Evolutionary conservation across 2,113 vertebrate genomes (phyloP).

Genomic region (Erinaceus europaeus): DNA sequence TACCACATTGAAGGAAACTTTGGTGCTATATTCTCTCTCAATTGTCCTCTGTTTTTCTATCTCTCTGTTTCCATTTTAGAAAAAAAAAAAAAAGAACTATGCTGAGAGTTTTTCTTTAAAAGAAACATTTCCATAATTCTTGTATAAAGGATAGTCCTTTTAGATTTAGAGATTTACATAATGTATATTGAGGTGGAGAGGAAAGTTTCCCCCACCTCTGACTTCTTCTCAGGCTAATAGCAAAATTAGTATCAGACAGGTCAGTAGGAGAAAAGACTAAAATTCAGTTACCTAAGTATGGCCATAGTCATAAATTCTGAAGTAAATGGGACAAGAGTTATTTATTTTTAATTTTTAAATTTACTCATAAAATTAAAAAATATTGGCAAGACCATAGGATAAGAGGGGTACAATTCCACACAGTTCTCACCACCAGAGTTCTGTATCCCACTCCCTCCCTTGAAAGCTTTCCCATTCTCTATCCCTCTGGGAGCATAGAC

Average conservation of each 20-base stretch:
- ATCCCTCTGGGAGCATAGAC: too few relatives aligned
- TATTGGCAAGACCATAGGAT: too few relatives aligned
- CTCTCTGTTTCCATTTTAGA: too few relatives aligned
- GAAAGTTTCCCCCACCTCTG: background rate
- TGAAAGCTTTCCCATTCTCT: too few relatives aligned
- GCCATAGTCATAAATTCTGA: background rate
- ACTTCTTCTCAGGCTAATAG: background rate
- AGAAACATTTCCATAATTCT: background rate
- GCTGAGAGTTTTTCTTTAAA: background rate
- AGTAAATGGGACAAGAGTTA: background rate
- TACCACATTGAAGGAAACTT: too few relatives aligned
- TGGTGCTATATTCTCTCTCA: too few relatives aligned
- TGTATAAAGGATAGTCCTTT: background rate
- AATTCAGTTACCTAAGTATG: background rate
- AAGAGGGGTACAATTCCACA: too few relatives aligned
- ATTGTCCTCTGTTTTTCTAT: too few relatives aligned
- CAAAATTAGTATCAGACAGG: background rate
- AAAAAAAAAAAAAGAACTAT: too few relatives aligned
- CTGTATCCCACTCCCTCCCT: too few relatives aligned
- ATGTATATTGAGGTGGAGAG: background rate
- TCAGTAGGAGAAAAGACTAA: background rate
- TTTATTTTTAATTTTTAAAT: background rate
- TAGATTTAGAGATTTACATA: background rate
- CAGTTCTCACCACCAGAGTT: too few relatives aligned
- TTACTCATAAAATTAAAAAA: too few relatives aligned